Percentiles rank a stretch among this genome's conserved stretches.
Evolutionary conservation across 2,113 vertebrate species (phyloP).

Genomic region (Etheostoma cragini): DNA sequence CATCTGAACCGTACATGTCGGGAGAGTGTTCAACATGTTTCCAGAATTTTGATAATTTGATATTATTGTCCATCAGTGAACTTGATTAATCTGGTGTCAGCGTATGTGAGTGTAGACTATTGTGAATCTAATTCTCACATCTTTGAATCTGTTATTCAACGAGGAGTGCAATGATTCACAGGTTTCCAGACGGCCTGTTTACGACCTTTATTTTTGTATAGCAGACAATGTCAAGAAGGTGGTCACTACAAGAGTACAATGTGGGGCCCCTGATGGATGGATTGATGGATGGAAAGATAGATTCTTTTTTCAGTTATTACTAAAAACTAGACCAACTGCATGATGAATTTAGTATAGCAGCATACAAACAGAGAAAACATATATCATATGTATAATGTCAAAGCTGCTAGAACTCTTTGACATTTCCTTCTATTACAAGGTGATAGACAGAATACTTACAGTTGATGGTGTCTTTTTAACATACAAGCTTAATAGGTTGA

Average conservation of each 20-base stretch:
- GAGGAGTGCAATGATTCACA: background rate
- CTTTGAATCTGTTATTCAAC: background rate
- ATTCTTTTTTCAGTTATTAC: background rate
- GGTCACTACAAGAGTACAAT: background rate
- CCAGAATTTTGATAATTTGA: background rate
- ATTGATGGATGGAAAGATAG: background rate
- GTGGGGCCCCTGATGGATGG: background rate
- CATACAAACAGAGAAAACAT: background rate
- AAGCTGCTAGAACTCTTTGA: background rate
- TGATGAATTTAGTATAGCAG: background rate
- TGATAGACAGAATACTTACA: background rate
- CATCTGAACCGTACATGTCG: background rate
- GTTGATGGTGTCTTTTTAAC: too few species aligned
- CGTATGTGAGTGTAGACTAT: background rate
- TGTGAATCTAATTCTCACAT: background rate
- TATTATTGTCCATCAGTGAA: background rate
- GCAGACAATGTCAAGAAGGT: background rate
- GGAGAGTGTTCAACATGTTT: background rate
- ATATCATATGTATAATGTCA: background rate
- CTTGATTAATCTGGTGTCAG: background rate
- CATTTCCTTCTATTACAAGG: background rate
- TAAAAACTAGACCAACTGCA: background rate
- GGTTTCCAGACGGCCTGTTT: background rate
- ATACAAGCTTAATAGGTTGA: too few species aligned
- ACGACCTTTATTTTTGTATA: background rate